Evolutionary conservation across 2,888 invertebrate species (phyloP).

Genomic region (Nezara viridula): DNA sequence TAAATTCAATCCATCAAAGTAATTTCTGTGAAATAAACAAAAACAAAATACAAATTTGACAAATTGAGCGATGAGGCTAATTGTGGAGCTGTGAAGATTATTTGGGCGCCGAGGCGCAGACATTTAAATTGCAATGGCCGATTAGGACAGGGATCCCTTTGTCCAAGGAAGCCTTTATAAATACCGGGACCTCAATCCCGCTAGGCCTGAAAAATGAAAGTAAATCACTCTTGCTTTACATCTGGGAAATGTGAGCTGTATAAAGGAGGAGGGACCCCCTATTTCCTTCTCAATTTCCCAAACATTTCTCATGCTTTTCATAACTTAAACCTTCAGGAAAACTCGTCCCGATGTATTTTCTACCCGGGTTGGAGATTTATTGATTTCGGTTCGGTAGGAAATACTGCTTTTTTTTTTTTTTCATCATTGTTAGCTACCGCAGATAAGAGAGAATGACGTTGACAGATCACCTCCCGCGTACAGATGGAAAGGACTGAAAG

Average conservation of each 20-base stretch:
- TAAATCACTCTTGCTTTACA: constrained; percentile 59
- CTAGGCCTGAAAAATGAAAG: constrained; percentile 58
- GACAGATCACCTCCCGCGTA: constrained; percentile 18
- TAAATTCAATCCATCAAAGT: neutral
- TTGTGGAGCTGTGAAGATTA: constrained; percentile 6
- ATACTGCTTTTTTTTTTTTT: constrained; percentile 24
- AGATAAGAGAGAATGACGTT: constrained; percentile 38
- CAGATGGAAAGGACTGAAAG: neutral
- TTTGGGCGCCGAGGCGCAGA: neutral
- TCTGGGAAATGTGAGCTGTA: constrained; percentile 58
- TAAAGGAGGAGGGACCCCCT: constrained; percentile 55
- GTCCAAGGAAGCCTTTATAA: constrained; percentile 32
- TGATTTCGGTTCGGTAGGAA: constrained; percentile 40
- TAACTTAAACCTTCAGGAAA: constrained; percentile 57
- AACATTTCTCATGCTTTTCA: constrained; percentile 60
- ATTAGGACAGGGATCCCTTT: neutral
- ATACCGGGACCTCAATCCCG: constrained; percentile 47
- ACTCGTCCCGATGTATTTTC: constrained; percentile 27
- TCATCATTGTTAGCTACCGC: constrained; percentile 14
- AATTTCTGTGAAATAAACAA: neutral
- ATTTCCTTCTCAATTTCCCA: constrained; percentile 58
- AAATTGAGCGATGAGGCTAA: neutral
- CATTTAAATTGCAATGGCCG: constrained; percentile 5
- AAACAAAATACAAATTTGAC: neutral
- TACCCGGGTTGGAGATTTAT: neutral